Conservation (phyloP, 2,888 invertebrate genomes). For the Syrphus vitripennis region DNA sequence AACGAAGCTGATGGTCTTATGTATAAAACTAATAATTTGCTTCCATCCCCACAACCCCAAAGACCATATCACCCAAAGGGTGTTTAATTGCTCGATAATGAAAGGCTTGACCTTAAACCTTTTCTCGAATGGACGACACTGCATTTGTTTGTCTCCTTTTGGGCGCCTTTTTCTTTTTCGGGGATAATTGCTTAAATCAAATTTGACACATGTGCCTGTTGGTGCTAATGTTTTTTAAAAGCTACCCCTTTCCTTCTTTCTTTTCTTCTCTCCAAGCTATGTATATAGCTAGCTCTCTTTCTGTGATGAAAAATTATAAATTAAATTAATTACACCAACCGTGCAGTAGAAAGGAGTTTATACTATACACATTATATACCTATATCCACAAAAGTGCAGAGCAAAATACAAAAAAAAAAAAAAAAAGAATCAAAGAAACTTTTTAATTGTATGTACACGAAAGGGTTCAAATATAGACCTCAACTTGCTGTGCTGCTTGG, state of each 20-base stretch:
- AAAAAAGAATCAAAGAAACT: conserved; percentile 51
- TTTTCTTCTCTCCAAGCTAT: background rate
- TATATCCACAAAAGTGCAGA: conserved; percentile 43
- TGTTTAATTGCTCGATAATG: conserved; percentile 66
- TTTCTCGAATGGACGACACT: background rate
- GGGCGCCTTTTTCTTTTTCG: conserved; percentile 35
- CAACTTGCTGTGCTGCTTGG: conserved; percentile 37
- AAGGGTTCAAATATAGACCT: conserved; percentile 66
- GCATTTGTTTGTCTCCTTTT: conserved; percentile 39
- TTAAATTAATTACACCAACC: conserved; percentile 69
- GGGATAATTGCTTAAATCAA: conserved; percentile 68
- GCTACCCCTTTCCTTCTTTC: conserved; percentile 8
- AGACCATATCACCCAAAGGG: conserved; percentile 2
- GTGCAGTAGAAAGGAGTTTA: conserved; percentile 20
- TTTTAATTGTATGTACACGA: conserved; percentile 69
- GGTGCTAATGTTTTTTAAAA: conserved; percentile 68
- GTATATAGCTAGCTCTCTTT: background rate
- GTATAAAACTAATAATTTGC: conserved; percentile 64
- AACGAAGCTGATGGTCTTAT: conserved; percentile 3
- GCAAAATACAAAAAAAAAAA: conserved; percentile 22
- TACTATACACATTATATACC: background rate
- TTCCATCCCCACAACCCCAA: conserved; percentile 25
- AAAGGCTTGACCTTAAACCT: conserved; percentile 66
- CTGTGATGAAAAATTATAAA: conserved; percentile 64
- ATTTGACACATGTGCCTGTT: conserved; percentile 70